phyloP scores from a whole-genome alignment of 2,888 invertebrate genomes.

The Pterostichus niger region DNA sequence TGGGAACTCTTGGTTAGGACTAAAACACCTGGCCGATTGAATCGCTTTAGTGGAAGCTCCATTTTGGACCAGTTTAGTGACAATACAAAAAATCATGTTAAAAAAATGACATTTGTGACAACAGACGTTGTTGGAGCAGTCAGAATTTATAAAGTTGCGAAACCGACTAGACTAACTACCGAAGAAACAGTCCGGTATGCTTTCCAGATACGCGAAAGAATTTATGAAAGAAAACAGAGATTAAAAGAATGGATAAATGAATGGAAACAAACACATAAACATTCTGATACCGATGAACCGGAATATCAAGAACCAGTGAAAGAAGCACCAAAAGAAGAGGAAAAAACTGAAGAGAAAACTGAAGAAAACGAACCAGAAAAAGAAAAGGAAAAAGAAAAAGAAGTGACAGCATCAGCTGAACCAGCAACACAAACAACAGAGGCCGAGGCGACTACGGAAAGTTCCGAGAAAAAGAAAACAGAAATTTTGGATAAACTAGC shows the following conservation, averaged over 20 bases:
- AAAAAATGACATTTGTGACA: conserved; percentile 25
- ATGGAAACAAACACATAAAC: background rate
- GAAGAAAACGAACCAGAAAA: background rate
- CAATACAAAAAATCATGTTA: background rate
- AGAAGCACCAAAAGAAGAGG: background rate
- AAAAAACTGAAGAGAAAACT: background rate
- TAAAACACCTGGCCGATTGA: background rate
- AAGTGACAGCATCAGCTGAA: conserved; percentile 50
- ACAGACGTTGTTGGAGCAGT: conserved; percentile 24
- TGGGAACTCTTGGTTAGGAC: conserved; percentile 89
- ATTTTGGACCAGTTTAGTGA: conserved; percentile 35
- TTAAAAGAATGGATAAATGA: background rate
- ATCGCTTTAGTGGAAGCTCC: conserved; percentile 20
- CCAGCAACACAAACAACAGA: conserved; percentile 10
- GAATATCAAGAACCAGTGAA: background rate
- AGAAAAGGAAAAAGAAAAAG: conserved; percentile 12
- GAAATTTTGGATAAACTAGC: conserved; percentile 48
- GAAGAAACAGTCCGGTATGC: background rate
- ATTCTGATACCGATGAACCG: background rate
- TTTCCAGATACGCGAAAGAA: background rate
- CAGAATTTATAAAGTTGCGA: conserved; percentile 27
- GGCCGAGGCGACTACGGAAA: conserved; percentile 67
- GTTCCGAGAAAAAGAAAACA: conserved; percentile 66
- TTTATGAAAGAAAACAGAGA: background rate
- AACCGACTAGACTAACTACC: background rate